A percentile compares a stretch with the other conserved stretches of the same genome.
Evolutionary conservation across 2,888 invertebrate species (phyloP).

Genomic region (Taenaris catops): DNA sequence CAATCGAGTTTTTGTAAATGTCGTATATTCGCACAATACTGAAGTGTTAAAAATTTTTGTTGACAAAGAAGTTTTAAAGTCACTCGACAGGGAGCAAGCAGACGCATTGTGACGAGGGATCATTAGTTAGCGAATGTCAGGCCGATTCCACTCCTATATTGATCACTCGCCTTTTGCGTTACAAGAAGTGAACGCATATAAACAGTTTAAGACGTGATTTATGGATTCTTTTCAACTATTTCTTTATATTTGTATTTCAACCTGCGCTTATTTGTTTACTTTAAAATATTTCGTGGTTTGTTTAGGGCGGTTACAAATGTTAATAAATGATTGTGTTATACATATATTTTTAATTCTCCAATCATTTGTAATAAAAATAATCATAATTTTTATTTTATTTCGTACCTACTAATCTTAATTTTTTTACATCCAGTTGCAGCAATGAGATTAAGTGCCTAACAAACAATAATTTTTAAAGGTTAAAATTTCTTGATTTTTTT

Average conservation of each 20-base stretch:
- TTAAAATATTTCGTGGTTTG: too few relatives aligned
- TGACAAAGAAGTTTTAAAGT: slow-evolving; percentile 56
- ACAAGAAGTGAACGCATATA: slow-evolving; percentile 62
- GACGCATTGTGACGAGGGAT: slow-evolving; percentile 53
- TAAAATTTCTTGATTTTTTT: too few relatives aligned
- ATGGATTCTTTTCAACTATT: slow-evolving; percentile 33
- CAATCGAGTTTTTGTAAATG: slow-evolving; percentile 60
- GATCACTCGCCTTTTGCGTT: slow-evolving; percentile 49
- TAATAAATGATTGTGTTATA: too few relatives aligned
- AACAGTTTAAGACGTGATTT: slow-evolving; percentile 64
- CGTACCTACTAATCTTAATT: too few relatives aligned
- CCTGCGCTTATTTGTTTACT: slow-evolving; percentile 32
- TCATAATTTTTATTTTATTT: too few relatives aligned
- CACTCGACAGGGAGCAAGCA: slow-evolving; percentile 51
- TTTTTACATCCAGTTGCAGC: too few relatives aligned
- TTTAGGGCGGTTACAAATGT: too few relatives aligned
- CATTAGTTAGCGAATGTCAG: slow-evolving; percentile 73
- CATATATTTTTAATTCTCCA: too few relatives aligned
- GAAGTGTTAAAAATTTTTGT: slow-evolving; percentile 71
- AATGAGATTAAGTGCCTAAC: too few relatives aligned
- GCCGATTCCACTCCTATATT: slow-evolving; percentile 47
- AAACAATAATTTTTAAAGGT: too few relatives aligned
- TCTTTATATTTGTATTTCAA: slow-evolving; percentile 40
- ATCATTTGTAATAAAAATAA: too few relatives aligned
- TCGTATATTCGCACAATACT: slow-evolving; percentile 67